Conservation (phyloP, 2,888 invertebrate genomes). For the Ochropleura plecta region DNA sequence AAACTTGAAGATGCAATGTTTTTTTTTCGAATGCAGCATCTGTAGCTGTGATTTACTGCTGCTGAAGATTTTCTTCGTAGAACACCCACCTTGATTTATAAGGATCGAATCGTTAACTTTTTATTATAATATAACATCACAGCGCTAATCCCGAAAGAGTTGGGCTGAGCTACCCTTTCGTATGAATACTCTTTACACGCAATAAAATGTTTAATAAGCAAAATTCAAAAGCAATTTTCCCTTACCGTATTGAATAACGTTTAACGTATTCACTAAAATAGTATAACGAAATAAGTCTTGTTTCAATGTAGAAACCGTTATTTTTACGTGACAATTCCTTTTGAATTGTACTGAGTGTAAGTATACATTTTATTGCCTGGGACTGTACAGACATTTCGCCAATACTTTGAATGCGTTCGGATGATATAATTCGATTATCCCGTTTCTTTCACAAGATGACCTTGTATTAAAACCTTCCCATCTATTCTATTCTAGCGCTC, state of each 20-base stretch:
- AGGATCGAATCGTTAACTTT: neutral
- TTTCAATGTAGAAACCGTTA: too few species aligned
- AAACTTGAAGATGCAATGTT: neutral
- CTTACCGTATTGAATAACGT: too few species aligned
- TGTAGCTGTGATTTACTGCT: neutral
- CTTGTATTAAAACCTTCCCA: neutral
- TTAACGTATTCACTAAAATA: too few species aligned
- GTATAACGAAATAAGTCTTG: too few species aligned
- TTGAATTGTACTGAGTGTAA: too few species aligned
- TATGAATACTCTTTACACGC: too few species aligned
- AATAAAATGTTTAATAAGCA: too few species aligned
- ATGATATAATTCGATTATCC: neutral
- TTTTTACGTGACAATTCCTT: too few species aligned
- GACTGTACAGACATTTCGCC: neutral
- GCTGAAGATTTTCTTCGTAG: neutral
- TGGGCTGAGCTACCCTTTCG: neutral
- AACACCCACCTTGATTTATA: too few species aligned
- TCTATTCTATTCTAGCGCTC: constrained; percentile 48
- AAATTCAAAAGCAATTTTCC: too few species aligned
- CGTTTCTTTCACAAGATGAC: neutral
- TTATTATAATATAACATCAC: neutral
- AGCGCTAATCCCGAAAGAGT: neutral
- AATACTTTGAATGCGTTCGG: neutral
- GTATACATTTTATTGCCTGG: too few species aligned
- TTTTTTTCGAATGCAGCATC: neutral